These are phyloP conservation scores for Drosophila macrothrix DNA, from an alignment of 2,888 invertebrate species.

Conservation along the genomic window DNA sequence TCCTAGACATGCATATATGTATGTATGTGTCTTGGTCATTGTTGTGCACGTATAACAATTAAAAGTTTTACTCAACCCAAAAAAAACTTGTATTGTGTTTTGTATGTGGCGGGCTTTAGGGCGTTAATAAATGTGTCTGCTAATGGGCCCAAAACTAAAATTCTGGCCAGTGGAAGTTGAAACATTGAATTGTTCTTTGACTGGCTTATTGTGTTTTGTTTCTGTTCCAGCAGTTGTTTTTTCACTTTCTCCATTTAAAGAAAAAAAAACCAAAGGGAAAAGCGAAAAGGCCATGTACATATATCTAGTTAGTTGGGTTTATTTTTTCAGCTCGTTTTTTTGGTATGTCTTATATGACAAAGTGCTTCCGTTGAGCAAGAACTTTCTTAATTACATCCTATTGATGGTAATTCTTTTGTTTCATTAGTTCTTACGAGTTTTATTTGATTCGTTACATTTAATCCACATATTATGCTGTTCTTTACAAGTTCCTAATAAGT, in stretches of 20 bases:
- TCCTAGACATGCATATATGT: constrained; percentile 1
- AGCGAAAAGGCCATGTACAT: neutral
- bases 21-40: constrained; percentile 19
- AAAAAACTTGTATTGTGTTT: constrained; percentile 31
- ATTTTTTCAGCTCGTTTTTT: neutral
- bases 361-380: neutral
- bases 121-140: constrained; percentile 52
- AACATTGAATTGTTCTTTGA: constrained; percentile 26
- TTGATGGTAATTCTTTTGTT: neutral
- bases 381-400: neutral
- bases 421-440: neutral
- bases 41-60: constrained; percentile 59
- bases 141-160: constrained; percentile 37
- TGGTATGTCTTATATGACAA: neutral
- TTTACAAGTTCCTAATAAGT: neutral
- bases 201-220: constrained; percentile 15
- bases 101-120: constrained; percentile 38
- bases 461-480: neutral
- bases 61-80: constrained; percentile 56
- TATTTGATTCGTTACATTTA: neutral
- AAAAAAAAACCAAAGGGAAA: neutral
- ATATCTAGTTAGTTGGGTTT: neutral
- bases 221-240: constrained; percentile 7
- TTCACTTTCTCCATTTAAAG: neutral
- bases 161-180: constrained; percentile 29